These are phyloP conservation scores for Acanthosepion esculentum DNA, from an alignment of 2,888 invertebrate species.

Conservation along the genomic window DNA sequence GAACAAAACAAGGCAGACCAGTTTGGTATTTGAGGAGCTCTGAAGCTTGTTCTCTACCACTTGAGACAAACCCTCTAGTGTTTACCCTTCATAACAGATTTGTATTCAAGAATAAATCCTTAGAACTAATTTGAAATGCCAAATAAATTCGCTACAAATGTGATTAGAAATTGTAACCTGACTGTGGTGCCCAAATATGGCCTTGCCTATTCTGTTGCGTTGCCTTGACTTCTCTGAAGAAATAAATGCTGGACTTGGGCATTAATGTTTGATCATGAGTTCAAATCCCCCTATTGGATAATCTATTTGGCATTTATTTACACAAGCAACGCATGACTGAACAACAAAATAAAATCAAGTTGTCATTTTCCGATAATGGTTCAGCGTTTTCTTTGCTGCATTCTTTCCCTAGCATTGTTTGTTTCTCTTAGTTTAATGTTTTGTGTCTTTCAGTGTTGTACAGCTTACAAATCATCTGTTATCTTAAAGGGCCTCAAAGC, in stretches of 20 bases:
- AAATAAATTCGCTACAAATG: neutral
- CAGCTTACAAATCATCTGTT: neutral
- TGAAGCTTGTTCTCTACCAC: neutral
- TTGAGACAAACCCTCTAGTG: neutral
- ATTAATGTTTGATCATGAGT: slow-evolving; percentile 6
- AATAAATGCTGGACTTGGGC: neutral
- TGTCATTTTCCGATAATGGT: slow-evolving; percentile 14
- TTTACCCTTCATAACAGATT: neutral
- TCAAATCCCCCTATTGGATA: neutral
- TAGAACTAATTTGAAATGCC: neutral
- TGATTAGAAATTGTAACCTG: slow-evolving; percentile 8
- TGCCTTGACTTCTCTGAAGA: neutral
- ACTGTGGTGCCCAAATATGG: neutral
- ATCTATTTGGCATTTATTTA: slow-evolving; percentile 33
- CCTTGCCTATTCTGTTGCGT: neutral
- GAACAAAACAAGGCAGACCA: neutral
- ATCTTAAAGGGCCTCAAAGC: neutral
- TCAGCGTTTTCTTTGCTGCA: neutral
- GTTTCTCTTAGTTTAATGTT: neutral
- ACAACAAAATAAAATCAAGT: neutral
- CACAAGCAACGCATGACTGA: neutral
- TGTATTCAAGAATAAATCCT: neutral
- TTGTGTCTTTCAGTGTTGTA: neutral
- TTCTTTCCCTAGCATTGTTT: neutral
- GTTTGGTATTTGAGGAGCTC: neutral